Conservation (phyloP, 2,888 invertebrate species). For the Rotaria sp. region DNA sequence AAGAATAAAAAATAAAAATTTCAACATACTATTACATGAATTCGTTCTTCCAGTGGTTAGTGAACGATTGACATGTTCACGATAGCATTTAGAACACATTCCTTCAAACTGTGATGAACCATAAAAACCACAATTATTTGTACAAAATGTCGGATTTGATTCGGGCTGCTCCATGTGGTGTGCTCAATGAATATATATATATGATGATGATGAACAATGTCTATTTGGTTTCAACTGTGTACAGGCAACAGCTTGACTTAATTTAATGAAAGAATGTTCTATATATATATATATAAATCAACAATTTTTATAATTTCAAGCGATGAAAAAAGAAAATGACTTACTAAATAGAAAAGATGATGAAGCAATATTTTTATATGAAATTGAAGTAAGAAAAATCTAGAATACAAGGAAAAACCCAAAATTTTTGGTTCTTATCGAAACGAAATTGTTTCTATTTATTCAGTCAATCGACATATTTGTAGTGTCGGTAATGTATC, state of each 20-base stretch:
- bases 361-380: neutral
- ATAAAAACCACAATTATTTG: conserved; percentile 96
- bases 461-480: neutral
- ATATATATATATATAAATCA: neutral
- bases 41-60: conserved; percentile 31
- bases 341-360: neutral
- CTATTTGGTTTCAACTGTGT: neutral
- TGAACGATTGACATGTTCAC: conserved; percentile 65
- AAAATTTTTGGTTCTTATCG: too few species aligned
- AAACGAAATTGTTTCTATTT: neutral
- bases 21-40: conserved; percentile 29
- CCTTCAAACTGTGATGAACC: conserved; percentile 95
- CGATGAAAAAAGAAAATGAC: neutral
- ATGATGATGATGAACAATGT: neutral
- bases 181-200: neutral
- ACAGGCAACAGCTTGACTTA: neutral
- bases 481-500: neutral
- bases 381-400: neutral
- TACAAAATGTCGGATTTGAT: conserved; percentile 68
- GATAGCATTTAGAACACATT: conserved; percentile 96
- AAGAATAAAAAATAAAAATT: too few species aligned
- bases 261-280: neutral
- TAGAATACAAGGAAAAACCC: neutral
- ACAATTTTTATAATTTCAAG: neutral
- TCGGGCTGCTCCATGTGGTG: neutral